Evolutionary conservation across 2,888 invertebrate species (phyloP).

Genomic region (Troides oblongomaculatus): DNA sequence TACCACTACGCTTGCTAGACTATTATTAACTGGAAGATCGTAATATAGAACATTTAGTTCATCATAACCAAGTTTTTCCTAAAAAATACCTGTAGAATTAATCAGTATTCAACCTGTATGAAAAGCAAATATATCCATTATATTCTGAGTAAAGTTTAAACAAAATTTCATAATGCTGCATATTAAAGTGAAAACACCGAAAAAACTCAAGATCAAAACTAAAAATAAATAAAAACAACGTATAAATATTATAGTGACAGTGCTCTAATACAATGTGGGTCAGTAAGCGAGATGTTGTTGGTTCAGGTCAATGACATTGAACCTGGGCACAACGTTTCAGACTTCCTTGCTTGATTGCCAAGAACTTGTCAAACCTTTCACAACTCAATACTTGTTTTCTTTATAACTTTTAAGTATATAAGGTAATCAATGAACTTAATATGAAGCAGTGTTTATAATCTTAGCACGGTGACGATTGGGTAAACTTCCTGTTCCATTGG

Average conservation of each 20-base stretch:
- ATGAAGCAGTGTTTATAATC: no score
- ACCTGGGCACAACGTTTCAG: conserved; percentile 3
- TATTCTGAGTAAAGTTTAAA: no score
- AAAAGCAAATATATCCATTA: no score
- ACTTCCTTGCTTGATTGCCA: background rate
- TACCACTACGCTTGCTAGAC: no score
- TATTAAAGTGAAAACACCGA: background rate
- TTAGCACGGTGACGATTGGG: no score
- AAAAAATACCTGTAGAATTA: no score
- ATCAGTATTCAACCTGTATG: no score
- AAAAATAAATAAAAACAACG: background rate
- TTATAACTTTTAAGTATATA: background rate
- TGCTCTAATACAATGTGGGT: conserved; percentile 3
- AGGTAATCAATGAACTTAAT: background rate
- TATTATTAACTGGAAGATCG: no score
- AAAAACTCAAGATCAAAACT: background rate
- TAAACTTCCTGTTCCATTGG: no score
- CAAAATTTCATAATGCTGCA: no score
- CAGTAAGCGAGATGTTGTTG: conserved; percentile 8
- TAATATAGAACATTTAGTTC: no score
- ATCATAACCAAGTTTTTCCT: no score
- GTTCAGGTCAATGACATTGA: conserved; percentile 18
- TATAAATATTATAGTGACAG: background rate
- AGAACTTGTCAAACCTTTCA: background rate
- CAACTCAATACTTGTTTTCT: background rate